Conservation (phyloP, 2,888 invertebrate genomes). For the Bombylius major region DNA sequence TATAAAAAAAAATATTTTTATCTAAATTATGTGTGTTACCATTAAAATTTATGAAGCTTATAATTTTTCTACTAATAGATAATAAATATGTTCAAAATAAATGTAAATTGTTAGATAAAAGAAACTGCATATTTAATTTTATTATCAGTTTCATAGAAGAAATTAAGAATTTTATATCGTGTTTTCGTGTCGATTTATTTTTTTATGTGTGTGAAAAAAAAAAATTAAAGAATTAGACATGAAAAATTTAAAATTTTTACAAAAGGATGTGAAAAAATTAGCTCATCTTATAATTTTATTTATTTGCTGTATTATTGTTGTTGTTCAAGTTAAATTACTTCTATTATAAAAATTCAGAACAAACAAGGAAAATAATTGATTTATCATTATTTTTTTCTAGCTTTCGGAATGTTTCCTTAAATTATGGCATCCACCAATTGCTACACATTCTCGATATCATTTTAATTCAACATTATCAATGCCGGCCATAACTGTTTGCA, state of each 20-base stretch:
- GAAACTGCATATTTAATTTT: too few species aligned
- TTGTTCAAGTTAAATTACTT: conserved; percentile 46
- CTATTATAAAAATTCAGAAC: neutral
- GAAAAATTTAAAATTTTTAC: conserved; percentile 20
- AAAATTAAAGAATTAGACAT: neutral
- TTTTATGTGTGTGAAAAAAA: too few species aligned
- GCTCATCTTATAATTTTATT: conserved; percentile 44
- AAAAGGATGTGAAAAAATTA: conserved; percentile 41
- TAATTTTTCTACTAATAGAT: too few species aligned
- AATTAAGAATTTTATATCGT: too few species aligned
- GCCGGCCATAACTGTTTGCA: conserved; percentile 56
- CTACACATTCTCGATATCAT: conserved; percentile 54
- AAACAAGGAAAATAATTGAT: neutral
- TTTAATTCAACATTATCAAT: conserved; percentile 53
- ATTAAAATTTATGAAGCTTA: too few species aligned
- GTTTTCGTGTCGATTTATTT: too few species aligned
- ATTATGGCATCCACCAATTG: conserved; percentile 47
- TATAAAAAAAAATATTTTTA: too few species aligned
- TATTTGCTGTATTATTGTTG: conserved; percentile 42
- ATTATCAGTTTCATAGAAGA: too few species aligned
- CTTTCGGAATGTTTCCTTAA: conserved; percentile 47
- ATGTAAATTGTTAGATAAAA: too few species aligned
- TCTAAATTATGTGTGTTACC: too few species aligned
- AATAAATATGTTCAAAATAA: too few species aligned
- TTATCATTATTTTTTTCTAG: conserved; percentile 29